phyloP scores from a whole-genome alignment of 2,113 vertebrate species.

The Camelus bactrianus region DNA sequence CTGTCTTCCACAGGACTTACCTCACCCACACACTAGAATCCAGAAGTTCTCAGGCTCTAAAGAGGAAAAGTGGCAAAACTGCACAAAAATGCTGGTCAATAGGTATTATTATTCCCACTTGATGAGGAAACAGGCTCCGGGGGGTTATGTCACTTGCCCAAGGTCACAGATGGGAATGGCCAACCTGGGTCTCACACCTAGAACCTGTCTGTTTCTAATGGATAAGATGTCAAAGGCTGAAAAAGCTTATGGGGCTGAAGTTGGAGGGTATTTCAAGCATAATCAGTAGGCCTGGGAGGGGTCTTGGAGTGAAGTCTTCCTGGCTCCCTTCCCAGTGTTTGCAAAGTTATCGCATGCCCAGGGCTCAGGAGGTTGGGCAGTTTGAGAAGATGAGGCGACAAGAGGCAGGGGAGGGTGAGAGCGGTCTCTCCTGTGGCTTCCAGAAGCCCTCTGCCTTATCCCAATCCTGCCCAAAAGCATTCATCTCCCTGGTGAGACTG shows the following conservation, averaged over 20 bases:
- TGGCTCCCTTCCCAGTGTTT: neutral
- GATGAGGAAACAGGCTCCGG: neutral
- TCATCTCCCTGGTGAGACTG: neutral
- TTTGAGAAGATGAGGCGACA: neutral
- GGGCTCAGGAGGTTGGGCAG: neutral
- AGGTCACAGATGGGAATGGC: neutral
- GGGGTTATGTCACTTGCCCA: neutral
- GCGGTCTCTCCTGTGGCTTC: neutral
- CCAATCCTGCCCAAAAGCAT: neutral
- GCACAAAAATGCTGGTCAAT: rapidly evolving
- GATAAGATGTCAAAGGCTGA: neutral
- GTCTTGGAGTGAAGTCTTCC: neutral
- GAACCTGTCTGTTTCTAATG: neutral
- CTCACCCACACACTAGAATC: neutral
- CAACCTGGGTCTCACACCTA: neutral
- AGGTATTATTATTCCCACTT: neutral
- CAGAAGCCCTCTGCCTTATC: neutral
- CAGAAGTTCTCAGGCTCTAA: neutral
- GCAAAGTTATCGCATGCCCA: neutral
- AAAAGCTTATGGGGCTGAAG: neutral
- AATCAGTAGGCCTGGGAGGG: neutral
- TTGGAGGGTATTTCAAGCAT: neutral
- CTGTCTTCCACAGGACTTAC: neutral
- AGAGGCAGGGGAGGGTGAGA: neutral
- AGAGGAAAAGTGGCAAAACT: neutral